Evolutionary conservation across 2,888 invertebrate genomes (phyloP), one percentile per base, ranked within the genome.

Genomic region (Lobophora halterata): DNA sequence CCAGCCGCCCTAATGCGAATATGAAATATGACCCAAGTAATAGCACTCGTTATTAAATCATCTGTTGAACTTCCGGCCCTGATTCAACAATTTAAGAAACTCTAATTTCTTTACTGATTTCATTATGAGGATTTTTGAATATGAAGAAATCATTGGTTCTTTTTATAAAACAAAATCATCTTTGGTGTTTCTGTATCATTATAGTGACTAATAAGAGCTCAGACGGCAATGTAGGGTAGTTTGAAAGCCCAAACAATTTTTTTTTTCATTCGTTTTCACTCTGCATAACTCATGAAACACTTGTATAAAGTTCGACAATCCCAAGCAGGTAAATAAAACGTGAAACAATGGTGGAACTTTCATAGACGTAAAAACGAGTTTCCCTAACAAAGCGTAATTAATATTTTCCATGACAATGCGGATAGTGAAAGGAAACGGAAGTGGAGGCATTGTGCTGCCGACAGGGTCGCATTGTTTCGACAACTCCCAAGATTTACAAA

Each of bases 1-100:
- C 12, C 21, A 19, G 12, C 27, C 18, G 8, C 16, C 25, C 64
- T 71, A 73, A 74, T 71, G 70, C 61, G 67, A 70, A 67, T 69
- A 73, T 73, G 71, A 74, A 67, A 70, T 69, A 72, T 70, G 67
- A 61, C 61, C 62, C 53, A 46, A 59, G 61, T 76, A 68, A 72
- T 65, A 65, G 58, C 58, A 52, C 48, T 60, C 55, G 68, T 71
- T 72, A 71, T 70, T 71, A 72, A 72, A 73, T 71, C 65, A 67
- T 66, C 40, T 29, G 42, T 34, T 42, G 26, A 24, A 47, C 35
- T 31, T 18, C 31, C 29, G 19, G 13, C 7, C 40, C 41, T 46
- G 40, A 41, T 43, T 48, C 46, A 41, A 48, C 51, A 43, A 47
- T 38, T 46, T 42, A 42, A 38, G 25, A 38, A 40, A 43, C 30